A percentile compares a stretch with the other conserved stretches of the same genome.
These are phyloP conservation scores for Cancer borealis DNA, from an alignment of 2,888 invertebrate species.

Conservation along the genomic window DNA sequence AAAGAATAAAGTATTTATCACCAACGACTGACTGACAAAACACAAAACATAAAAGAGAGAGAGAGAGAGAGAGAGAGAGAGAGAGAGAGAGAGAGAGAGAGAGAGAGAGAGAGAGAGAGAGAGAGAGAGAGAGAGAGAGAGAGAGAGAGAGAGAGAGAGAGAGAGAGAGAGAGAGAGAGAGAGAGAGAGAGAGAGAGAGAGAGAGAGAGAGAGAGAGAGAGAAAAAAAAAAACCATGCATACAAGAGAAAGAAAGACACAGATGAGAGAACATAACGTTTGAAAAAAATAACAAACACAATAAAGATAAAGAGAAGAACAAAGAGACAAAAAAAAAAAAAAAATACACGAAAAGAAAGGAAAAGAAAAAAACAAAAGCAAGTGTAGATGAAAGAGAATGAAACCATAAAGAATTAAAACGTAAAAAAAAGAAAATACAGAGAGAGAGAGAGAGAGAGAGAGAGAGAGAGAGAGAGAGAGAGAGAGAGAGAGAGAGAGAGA, in stretches of 20 bases:
- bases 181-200: slow-evolving; percentile 40
- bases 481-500: background rate
- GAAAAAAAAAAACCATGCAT: background rate
- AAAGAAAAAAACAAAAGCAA: background rate
- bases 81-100: background rate
- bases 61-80: no score
- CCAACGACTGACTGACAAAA: no score
- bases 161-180: slow-evolving; percentile 40
- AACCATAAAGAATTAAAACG: background rate
- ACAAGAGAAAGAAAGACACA: background rate
- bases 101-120: background rate
- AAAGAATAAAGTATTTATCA: no score
- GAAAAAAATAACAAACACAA: no score
- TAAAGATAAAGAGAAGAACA: background rate
- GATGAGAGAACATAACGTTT: background rate
- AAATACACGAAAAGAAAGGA: background rate
- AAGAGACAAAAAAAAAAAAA: background rate
- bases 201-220: slow-evolving; percentile 21
- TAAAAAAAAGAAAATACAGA: background rate
- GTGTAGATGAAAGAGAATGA: background rate
- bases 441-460: slow-evolving; percentile 28
- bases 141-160: slow-evolving; percentile 12
- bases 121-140: no score
- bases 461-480: slow-evolving; percentile 39
- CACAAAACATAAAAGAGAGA: background rate